Evolutionary conservation across 1,140 invertebrate genomes (phyloP).

Genomic region (Plutomurus gul): DNA sequence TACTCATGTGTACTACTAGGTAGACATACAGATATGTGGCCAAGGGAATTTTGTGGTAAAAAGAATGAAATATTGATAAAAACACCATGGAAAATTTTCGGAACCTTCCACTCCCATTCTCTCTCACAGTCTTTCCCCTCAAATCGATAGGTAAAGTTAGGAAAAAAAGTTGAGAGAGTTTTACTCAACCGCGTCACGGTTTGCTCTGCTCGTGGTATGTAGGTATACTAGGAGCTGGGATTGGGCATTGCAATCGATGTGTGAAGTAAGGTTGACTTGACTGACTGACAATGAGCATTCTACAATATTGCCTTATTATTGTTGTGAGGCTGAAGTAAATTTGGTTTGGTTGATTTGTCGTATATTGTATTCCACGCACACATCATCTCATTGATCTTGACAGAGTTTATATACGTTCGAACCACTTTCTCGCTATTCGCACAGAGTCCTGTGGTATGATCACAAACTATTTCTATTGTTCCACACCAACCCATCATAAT

Average conservation of each 20-base stretch:
- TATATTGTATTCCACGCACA: not conserved
- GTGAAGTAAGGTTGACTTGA: conserved; percentile 3
- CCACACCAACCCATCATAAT: conserved; percentile 29
- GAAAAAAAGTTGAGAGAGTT: conserved; percentile 18
- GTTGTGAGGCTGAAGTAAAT: too few species aligned
- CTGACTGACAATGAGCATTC: not conserved
- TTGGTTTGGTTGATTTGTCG: not conserved
- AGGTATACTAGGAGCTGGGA: too few species aligned
- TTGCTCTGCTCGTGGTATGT: not conserved
- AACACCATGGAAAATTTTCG: conserved; percentile 5
- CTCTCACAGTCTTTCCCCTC: not conserved
- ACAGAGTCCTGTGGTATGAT: conserved; percentile 31
- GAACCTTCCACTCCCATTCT: not conserved
- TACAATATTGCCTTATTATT: too few species aligned
- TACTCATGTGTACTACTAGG: not conserved
- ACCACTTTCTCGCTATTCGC: conserved; percentile 23
- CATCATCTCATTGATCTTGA: not conserved
- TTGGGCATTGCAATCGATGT: not conserved
- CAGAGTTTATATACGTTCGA: not conserved
- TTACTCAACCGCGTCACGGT: not conserved
- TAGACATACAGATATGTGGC: not conserved
- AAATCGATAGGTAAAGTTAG: conserved; percentile 18
- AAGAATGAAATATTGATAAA: not conserved
- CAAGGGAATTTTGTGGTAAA: not conserved
- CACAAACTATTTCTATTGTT: conserved; percentile 41